These are phyloP conservation scores for Deroptyus accipitrinus DNA, from an alignment of 2,113 vertebrate species.

Conservation along the genomic window DNA sequence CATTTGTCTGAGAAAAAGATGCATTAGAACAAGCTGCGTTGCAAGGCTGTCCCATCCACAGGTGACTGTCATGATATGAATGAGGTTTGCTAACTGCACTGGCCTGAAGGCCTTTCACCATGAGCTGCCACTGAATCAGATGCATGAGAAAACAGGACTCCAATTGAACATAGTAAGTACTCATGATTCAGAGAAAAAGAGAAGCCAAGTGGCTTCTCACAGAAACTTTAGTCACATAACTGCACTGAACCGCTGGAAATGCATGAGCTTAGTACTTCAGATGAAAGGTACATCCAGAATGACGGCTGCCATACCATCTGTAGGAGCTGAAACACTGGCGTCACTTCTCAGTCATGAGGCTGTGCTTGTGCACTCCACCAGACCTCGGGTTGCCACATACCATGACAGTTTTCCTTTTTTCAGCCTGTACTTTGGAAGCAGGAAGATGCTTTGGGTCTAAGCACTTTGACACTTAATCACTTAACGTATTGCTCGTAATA, in stretches of 20 bases:
- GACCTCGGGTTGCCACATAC: not conserved
- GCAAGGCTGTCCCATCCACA: not conserved
- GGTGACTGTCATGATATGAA: not conserved
- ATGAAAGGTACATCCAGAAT: not conserved
- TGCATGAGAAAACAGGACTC: not conserved
- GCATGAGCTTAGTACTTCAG: not conserved
- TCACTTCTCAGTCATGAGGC: not conserved
- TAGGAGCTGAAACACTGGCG: not conserved
- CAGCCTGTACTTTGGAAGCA: not conserved
- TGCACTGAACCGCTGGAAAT: not conserved
- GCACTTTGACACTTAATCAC: not conserved
- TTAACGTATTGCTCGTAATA: not conserved
- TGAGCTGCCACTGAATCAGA: not conserved
- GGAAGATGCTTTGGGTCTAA: not conserved
- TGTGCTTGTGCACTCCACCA: not conserved
- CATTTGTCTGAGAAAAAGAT: not conserved
- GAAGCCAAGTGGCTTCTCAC: not conserved
- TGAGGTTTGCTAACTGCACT: not conserved
- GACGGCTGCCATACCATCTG: not conserved
- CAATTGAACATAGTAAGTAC: not conserved
- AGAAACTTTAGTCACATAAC: not conserved
- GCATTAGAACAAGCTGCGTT: not conserved
- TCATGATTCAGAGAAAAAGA: not conserved
- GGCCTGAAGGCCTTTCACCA: not conserved
- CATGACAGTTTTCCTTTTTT: not conserved